phyloP scores from a whole-genome alignment of 2,797 vertebrate genomes.

The Steatocranus sp. region DNA sequence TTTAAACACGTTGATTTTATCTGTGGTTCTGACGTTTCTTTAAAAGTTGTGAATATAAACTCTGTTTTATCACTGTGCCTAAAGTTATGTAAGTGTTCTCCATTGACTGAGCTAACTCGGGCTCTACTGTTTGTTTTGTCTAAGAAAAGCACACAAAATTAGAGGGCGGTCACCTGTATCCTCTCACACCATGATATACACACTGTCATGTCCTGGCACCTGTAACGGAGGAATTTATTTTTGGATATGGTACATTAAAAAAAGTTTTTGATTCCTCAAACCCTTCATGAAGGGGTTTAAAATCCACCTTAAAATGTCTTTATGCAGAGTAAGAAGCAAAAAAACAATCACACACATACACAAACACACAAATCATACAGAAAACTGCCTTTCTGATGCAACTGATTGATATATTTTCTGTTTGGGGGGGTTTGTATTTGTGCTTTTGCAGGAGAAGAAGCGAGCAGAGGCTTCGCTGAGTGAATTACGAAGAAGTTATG shows the following conservation, averaged over 20 bases:
- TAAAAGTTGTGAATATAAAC: not conserved
- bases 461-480: conserved; percentile 79
- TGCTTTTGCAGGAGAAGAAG: conserved; percentile 78
- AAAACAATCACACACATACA: not conserved
- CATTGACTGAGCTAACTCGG: not conserved
- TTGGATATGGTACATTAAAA: not conserved
- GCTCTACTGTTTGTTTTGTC: conserved; percentile 56
- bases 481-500: conserved; percentile 81
- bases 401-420: not conserved
- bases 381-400: not conserved
- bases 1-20: not conserved
- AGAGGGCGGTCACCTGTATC: conserved; percentile 18
- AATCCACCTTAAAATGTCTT: not conserved
- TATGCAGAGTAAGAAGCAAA: not conserved
- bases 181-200: conserved; percentile 4
- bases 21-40: not conserved
- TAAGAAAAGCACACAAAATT: conserved; percentile 25
- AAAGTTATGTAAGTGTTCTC: conserved; percentile 58
- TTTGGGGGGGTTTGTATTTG: not conserved
- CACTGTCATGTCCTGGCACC: not conserved
- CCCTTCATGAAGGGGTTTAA: not conserved
- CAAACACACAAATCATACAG: not conserved
- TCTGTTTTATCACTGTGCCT: conserved; percentile 21
- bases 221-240: not conserved
- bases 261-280: not conserved